A percentile compares a stretch with the other conserved stretches of the same genome.
Conservation (phyloP, 2,888 invertebrate species). For the Punctoribates punctum region DNA sequence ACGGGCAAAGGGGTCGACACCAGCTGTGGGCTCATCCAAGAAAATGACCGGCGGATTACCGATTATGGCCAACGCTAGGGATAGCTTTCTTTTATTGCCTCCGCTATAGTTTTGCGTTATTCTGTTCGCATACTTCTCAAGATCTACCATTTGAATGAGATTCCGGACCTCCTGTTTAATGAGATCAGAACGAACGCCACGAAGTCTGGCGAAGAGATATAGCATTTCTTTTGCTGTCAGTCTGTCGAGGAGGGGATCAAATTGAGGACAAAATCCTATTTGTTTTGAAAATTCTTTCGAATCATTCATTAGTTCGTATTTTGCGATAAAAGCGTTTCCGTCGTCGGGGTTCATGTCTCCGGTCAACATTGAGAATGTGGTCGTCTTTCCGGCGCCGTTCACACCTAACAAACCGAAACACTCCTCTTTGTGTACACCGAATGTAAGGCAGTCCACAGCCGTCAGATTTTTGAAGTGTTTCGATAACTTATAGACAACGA, state of each 20-base stretch:
- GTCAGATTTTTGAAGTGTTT: too few species aligned
- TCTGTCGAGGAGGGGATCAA: constrained; percentile 68
- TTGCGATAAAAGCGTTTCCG: constrained; percentile 46
- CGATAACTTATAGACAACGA: too few species aligned
- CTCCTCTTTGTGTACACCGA: constrained; percentile 46
- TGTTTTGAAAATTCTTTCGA: constrained; percentile 26
- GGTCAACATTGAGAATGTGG: constrained; percentile 47
- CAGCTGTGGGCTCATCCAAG: constrained; percentile 48
- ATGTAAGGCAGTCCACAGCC: constrained; percentile 47
- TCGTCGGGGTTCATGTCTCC: constrained; percentile 44
- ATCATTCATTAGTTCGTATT: background rate
- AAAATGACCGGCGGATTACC: constrained; percentile 46
- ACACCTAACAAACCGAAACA: constrained; percentile 48
- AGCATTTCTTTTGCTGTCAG: constrained; percentile 46
- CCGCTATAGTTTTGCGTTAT: constrained; percentile 45
- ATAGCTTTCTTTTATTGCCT: constrained; percentile 47
- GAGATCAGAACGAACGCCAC: constrained; percentile 42
- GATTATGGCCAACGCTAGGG: constrained; percentile 45
- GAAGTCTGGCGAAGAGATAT: constrained; percentile 43
- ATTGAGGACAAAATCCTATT: constrained; percentile 78
- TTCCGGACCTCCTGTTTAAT: constrained; percentile 40
- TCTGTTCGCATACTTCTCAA: constrained; percentile 45
- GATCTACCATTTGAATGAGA: constrained; percentile 44
- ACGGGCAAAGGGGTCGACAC: constrained; percentile 49
- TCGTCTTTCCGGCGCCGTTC: constrained; percentile 49